phyloP scores from a whole-genome alignment of 2,888 invertebrate species.

The Pantelozetes paolii region DNA sequence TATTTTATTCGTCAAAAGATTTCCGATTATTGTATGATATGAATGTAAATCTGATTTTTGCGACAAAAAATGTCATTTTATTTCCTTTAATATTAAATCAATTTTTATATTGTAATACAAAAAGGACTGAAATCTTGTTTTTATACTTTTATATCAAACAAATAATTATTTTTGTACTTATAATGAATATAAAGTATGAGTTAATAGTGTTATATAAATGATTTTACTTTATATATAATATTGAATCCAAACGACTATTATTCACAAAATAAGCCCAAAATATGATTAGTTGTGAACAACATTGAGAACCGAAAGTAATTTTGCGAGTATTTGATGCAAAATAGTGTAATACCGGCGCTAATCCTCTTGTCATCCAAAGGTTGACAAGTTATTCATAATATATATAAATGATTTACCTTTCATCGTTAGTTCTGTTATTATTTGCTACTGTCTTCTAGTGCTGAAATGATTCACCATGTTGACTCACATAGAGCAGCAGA shows the following conservation, averaged over 20 bases:
- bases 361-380: slow-evolving; percentile 8
- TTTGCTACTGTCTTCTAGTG: background rate
- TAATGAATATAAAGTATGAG: background rate
- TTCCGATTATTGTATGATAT: too few relatives aligned
- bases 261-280: background rate
- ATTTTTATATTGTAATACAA: too few relatives aligned
- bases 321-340: background rate
- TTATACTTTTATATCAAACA: too few relatives aligned
- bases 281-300: background rate
- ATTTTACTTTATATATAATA: background rate
- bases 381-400: slow-evolving; percentile 21
- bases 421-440: background rate
- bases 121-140: too few relatives aligned
- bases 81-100: too few relatives aligned
- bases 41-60: too few relatives aligned
- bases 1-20: too few relatives aligned
- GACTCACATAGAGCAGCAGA: too few relatives aligned
- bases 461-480: background rate
- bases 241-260: background rate
- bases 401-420: slow-evolving; percentile 16
- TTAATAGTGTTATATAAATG: background rate
- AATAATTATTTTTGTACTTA: too few relatives aligned
- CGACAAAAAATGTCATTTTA: too few relatives aligned
- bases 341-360: background rate
- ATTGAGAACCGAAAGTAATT: background rate